These are phyloP conservation scores for Ophion obscuratus DNA, from an alignment of 2,888 invertebrate species.

Conservation along the genomic window DNA sequence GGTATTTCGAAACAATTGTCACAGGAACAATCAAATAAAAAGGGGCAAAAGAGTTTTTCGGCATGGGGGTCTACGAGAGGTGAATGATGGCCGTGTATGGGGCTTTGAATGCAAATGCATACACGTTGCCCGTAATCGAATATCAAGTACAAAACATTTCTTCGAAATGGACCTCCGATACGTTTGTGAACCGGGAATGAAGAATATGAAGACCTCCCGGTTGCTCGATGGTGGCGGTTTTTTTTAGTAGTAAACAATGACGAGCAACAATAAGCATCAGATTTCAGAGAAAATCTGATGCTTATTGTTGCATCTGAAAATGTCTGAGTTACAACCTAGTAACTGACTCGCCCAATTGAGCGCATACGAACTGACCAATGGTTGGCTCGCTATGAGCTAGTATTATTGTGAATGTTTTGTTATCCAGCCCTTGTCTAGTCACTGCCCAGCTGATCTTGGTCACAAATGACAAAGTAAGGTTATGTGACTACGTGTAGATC, in stretches of 20 bases:
- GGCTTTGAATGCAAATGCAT: background rate
- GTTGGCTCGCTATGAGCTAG: no score
- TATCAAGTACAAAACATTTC: background rate
- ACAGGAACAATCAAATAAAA: slow-evolving; percentile 13
- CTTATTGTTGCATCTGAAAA: no score
- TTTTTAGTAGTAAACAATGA: background rate
- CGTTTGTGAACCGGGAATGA: background rate
- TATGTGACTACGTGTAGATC: no score
- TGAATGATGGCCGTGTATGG: background rate
- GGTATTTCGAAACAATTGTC: slow-evolving; percentile 41
- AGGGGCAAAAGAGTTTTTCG: background rate
- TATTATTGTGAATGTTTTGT: no score
- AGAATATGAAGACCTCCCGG: background rate
- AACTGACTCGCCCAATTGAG: no score
- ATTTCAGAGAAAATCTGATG: background rate
- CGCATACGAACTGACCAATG: no score
- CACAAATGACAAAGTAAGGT: no score
- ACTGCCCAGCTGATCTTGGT: no score
- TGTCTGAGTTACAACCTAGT: no score
- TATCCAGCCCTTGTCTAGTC: no score
- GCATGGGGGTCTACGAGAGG: slow-evolving; percentile 6
- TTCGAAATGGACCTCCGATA: background rate
- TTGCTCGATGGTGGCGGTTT: no score
- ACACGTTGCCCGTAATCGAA: background rate
- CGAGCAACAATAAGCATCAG: background rate